Evolutionary conservation across 1,140 invertebrate species (phyloP).

Genomic region (Brachionus asplanchnoidis): DNA sequence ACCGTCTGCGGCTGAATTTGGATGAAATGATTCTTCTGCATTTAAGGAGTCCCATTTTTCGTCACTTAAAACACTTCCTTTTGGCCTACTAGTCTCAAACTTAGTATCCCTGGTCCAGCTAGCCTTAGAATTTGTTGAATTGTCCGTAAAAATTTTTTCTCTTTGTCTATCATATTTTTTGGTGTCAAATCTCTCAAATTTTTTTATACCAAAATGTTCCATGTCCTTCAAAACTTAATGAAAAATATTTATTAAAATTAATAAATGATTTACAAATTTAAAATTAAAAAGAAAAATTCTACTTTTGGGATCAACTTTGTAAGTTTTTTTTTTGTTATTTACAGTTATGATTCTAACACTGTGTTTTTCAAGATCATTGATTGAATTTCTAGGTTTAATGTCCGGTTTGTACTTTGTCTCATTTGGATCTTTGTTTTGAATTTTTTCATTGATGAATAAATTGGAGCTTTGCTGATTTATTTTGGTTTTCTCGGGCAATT

Average conservation of each 20-base stretch:
- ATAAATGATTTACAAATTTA: not conserved
- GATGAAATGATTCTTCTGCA: not conserved
- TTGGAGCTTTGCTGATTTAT: not conserved
- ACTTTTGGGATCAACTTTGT: constrained; percentile 8
- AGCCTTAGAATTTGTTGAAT: not conserved
- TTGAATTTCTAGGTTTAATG: not conserved
- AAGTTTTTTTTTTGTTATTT: not conserved
- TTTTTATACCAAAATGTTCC: constrained; percentile 8
- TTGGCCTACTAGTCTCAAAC: not conserved
- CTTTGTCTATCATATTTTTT: constrained; percentile 9
- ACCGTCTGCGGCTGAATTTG: not conserved
- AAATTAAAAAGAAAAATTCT: not conserved
- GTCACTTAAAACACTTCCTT: not conserved
- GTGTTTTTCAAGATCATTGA: not conserved
- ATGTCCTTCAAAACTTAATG: not conserved
- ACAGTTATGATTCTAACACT: not conserved
- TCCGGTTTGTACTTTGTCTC: not conserved
- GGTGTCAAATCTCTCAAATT: not conserved
- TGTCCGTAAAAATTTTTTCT: not conserved
- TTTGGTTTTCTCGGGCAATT: not conserved
- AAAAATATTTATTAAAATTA: not conserved
- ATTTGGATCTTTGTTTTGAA: not conserved
- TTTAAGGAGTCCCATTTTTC: not conserved
- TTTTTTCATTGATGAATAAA: not conserved
- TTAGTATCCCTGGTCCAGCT: not conserved